These are phyloP conservation scores for Tyria jacobaeae DNA, from an alignment of 2,888 invertebrate species.

Conservation along the genomic window DNA sequence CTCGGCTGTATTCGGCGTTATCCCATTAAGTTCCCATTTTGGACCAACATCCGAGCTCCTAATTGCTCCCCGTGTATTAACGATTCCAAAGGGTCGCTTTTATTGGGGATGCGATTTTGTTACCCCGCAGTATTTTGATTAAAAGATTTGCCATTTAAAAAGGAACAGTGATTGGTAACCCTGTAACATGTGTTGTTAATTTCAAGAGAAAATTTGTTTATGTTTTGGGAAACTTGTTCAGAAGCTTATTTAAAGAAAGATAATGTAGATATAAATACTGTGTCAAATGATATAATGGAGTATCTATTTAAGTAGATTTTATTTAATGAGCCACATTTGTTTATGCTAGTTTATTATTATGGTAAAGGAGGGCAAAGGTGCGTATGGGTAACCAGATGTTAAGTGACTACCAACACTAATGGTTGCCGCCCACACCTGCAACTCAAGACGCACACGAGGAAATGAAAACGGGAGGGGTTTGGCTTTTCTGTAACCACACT, in stretches of 20 bases:
- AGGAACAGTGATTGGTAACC: slow-evolving; percentile 1
- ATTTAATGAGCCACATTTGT: no score
- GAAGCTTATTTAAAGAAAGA: background rate
- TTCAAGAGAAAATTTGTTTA: background rate
- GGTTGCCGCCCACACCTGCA: no score
- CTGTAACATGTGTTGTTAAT: background rate
- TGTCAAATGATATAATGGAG: no score
- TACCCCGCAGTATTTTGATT: slow-evolving; percentile 35
- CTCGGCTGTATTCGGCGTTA: slow-evolving; percentile 50
- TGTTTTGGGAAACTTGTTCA: background rate
- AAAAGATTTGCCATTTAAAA: slow-evolving; percentile 7
- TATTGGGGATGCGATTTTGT: slow-evolving; percentile 53
- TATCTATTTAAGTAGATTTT: no score
- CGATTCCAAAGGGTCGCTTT: slow-evolving; percentile 58
- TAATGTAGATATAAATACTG: no score
- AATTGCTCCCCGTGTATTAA: slow-evolving; percentile 60
- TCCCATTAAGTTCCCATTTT: slow-evolving; percentile 62
- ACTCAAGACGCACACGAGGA: no score
- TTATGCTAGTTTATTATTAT: no score
- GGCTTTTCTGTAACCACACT: no score
- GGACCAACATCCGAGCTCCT: slow-evolving; percentile 57
- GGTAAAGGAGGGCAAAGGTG: no score
- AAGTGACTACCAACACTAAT: no score
- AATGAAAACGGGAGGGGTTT: no score
- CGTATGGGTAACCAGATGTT: no score